Evolutionary conservation across 2,888 invertebrate genomes (phyloP).

Genomic region (Philereme transversata): DNA sequence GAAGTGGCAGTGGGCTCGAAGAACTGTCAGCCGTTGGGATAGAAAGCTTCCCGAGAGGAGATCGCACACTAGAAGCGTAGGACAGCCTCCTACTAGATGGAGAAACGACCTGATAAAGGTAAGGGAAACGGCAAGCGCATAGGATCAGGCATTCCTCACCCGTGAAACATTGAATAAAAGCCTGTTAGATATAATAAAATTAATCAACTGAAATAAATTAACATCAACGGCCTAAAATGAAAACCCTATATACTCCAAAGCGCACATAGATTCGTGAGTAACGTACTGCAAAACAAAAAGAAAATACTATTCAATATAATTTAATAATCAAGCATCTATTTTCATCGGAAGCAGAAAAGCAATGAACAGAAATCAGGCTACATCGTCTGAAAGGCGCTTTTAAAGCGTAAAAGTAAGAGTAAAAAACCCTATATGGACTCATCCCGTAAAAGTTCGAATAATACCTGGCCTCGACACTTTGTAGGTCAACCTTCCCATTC

Average conservation of each 20-base stretch:
- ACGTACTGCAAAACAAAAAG: neutral
- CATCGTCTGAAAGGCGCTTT: conserved; percentile 11
- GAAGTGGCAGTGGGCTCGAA: no score
- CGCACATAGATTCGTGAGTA: neutral
- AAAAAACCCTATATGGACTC: conserved; percentile 20
- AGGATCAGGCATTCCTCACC: no score
- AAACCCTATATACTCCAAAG: neutral
- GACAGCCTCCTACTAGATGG: no score
- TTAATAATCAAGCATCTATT: conserved; percentile 12
- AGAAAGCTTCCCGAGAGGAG: no score
- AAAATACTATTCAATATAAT: conserved; percentile 14
- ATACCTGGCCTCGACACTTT: conserved; percentile 20
- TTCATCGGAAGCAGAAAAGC: conserved; percentile 7
- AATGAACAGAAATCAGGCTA: conserved; percentile 16
- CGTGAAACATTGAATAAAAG: no score
- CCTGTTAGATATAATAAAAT: no score
- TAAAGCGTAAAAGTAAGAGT: conserved; percentile 13
- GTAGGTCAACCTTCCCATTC: conserved; percentile 31
- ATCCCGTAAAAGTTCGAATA: conserved; percentile 26
- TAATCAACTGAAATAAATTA: neutral
- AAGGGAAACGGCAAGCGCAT: no score
- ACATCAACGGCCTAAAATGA: neutral
- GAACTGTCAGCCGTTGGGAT: no score
- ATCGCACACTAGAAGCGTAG: no score
- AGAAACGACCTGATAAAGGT: no score